These are phyloP conservation scores for Phalloptychus januarius DNA, from an alignment of 2,797 vertebrate species.

Conservation along the genomic window DNA sequence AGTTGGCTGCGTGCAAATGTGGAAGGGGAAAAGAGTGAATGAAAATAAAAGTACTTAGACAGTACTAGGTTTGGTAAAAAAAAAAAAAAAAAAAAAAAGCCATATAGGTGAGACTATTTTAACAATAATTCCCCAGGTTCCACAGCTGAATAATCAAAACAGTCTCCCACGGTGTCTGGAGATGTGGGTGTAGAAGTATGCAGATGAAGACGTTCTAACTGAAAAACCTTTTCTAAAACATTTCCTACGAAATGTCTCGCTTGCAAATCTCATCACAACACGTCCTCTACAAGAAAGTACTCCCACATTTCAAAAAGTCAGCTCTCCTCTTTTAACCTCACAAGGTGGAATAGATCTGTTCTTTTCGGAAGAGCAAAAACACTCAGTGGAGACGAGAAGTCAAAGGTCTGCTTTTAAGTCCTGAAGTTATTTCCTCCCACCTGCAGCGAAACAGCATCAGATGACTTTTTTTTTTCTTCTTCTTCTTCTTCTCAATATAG, in stretches of 20 bases:
- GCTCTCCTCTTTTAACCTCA: neutral
- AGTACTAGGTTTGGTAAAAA: neutral
- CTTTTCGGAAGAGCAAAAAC: neutral
- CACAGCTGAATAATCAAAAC: neutral
- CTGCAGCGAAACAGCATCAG: neutral
- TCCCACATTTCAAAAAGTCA: neutral
- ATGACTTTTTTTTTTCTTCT: no score
- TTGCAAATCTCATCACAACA: neutral
- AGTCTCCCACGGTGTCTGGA: neutral
- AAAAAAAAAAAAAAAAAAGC: no score
- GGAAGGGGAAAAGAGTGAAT: neutral
- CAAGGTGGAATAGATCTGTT: neutral
- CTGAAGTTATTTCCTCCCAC: neutral
- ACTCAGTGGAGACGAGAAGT: neutral
- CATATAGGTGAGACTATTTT: neutral
- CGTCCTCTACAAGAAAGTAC: neutral
- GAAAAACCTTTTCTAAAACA: neutral
- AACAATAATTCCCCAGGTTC: neutral
- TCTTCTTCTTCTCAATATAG: no score
- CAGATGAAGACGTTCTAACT: neutral
- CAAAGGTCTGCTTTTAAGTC: neutral
- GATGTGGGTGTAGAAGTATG: neutral
- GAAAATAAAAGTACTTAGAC: neutral
- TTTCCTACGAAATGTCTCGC: neutral
- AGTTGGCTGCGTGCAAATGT: neutral